Percentiles rank a stretch among this genome's conserved stretches.
These are phyloP conservation scores for Spodoptera litura DNA, from an alignment of 1,140 invertebrate genomes.

Conservation along the genomic window DNA sequence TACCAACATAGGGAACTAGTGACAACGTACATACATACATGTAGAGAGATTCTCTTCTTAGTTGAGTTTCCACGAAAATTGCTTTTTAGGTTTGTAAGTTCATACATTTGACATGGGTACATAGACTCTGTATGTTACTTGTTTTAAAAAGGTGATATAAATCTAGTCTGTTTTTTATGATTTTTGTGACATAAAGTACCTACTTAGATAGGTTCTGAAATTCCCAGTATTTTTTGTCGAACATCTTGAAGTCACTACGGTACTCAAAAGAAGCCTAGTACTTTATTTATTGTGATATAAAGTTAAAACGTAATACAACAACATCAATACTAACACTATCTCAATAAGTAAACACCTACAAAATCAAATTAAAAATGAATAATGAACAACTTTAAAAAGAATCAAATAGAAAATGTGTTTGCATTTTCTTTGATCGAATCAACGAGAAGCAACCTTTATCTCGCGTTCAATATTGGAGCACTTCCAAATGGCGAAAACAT, in stretches of 20 bases:
- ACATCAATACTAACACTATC: too few relatives aligned
- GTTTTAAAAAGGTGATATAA: not conserved
- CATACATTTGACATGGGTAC: too few relatives aligned
- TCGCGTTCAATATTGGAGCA: slow-evolving; percentile 12
- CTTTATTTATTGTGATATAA: too few relatives aligned
- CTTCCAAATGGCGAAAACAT: slow-evolving; percentile 39
- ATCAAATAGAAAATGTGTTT: not conserved
- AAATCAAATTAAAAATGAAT: not conserved
- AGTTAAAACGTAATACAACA: too few relatives aligned
- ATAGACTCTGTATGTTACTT: not conserved
- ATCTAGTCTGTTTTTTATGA: too few relatives aligned
- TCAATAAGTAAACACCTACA: not conserved
- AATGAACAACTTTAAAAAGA: not conserved
- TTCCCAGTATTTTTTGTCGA: too few relatives aligned
- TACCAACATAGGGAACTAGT: not conserved
- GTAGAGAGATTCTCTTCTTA: too few relatives aligned
- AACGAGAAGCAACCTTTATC: slow-evolving; percentile 17
- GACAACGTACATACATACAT: not conserved
- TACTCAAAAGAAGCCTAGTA: too few relatives aligned
- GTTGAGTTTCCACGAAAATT: not conserved
- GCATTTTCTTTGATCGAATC: not conserved
- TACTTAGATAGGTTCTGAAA: too few relatives aligned
- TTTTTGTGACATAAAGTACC: too few relatives aligned
- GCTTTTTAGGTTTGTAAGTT: not conserved
- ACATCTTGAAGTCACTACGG: too few relatives aligned